Percentiles rank a stretch among this genome's conserved stretches.
Evolutionary conservation across 2,888 invertebrate species (phyloP).

Genomic region (Lasioglossum oenotherae): DNA sequence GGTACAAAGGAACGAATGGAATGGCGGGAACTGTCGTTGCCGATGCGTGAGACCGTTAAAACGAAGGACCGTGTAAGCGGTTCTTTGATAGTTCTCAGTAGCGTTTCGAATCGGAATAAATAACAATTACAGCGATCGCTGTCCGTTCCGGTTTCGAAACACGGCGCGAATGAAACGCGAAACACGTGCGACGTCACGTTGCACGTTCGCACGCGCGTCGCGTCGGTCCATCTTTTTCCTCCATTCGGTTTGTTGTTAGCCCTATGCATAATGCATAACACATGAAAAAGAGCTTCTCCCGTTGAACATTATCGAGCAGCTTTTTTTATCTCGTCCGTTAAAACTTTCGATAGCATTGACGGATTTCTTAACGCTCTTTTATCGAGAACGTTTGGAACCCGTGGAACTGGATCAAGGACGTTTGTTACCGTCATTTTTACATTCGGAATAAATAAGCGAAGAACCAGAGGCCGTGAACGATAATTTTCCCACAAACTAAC

Average conservation of each 20-base stretch:
- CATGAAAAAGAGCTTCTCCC: not conserved
- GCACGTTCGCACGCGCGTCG: not conserved
- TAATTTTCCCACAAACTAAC: not conserved
- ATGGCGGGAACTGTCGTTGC: constrained; percentile 7
- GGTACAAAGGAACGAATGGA: not conserved
- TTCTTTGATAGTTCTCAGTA: constrained; percentile 19
- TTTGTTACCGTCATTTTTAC: not conserved
- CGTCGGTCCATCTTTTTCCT: constrained; percentile 3
- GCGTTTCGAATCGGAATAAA: constrained; percentile 33
- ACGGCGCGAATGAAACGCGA: constrained; percentile 11
- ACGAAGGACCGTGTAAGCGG: constrained; percentile 44
- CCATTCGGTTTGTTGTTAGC: not conserved
- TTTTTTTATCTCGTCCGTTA: not conserved
- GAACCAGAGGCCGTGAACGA: not conserved
- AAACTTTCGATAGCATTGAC: not conserved
- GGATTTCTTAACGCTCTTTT: not conserved
- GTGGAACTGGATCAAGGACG: not conserved
- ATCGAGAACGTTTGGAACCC: not conserved
- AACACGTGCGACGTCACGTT: constrained; percentile 43
- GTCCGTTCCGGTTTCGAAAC: constrained; percentile 31
- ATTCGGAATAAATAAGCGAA: not conserved
- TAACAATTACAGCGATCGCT: constrained; percentile 36
- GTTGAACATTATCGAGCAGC: not conserved
- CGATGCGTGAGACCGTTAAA: constrained; percentile 25
- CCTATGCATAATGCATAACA: not conserved